These are phyloP conservation scores for Craterocephalus amniculus DNA, from an alignment of 2,797 vertebrate genomes.

Conservation along the genomic window DNA sequence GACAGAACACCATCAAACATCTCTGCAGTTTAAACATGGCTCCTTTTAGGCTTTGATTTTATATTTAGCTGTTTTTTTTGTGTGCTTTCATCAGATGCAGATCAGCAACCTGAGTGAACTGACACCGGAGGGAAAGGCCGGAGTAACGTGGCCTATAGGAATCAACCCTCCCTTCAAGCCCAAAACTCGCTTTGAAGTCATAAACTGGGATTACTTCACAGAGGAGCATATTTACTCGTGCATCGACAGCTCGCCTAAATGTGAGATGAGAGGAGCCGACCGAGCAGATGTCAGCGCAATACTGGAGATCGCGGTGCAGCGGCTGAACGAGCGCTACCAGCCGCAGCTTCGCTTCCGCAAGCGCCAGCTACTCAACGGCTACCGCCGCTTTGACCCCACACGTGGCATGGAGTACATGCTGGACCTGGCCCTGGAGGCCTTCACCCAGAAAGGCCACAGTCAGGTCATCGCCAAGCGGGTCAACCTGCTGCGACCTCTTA, in stretches of 20 bases:
- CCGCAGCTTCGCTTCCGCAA: constrained; percentile 93
- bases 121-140: constrained; percentile 89
- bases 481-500: constrained; percentile 90
- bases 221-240: constrained; percentile 96
- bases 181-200: constrained; percentile 93
- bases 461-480: constrained; percentile 90
- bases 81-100: constrained; percentile 85
- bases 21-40: background rate
- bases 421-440: constrained; percentile 92
- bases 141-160: constrained; percentile 92
- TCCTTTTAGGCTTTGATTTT: constrained; percentile 1
- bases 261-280: constrained; percentile 90
- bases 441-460: constrained; percentile 93
- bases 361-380: constrained; percentile 91
- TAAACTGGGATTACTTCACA: constrained; percentile 98
- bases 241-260: constrained; percentile 90
- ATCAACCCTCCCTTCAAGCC: constrained; percentile 92
- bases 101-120: constrained; percentile 93
- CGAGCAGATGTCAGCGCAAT: constrained; percentile 87
- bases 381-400: constrained; percentile 94
- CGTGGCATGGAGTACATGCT: constrained; percentile 96
- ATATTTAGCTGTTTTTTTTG: constrained; percentile 2
- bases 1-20: background rate
- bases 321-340: constrained; percentile 91
- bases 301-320: constrained; percentile 89